Conservation (phyloP, 2,797 vertebrate genomes). For the Hirundo rustica region DNA sequence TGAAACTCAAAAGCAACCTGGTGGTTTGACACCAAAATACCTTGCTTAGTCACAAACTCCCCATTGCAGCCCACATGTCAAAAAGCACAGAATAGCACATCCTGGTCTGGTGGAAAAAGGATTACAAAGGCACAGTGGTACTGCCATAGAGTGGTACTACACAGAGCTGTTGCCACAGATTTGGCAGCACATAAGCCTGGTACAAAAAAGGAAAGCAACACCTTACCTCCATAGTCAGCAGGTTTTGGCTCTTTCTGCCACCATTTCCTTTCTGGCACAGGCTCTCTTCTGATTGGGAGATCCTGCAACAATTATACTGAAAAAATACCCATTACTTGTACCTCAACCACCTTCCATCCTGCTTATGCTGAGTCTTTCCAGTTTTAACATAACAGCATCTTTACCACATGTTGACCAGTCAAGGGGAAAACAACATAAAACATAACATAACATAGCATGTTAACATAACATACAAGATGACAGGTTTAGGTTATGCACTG, state of each 20-base stretch:
- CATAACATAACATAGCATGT: too few species aligned
- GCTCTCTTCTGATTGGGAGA: background rate
- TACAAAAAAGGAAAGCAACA: background rate
- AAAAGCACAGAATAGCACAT: background rate
- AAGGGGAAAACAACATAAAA: background rate
- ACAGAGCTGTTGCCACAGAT: fast-evolving
- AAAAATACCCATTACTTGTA: background rate
- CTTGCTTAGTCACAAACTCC: background rate
- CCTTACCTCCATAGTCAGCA: background rate
- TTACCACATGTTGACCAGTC: background rate
- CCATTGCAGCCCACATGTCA: background rate
- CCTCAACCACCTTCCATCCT: background rate
- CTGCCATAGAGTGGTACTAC: background rate
- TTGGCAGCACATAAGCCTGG: fast-evolving
- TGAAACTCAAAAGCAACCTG: background rate
- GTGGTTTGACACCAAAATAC: background rate
- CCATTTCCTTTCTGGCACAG: background rate
- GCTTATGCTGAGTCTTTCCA: background rate
- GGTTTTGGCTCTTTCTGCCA: background rate
- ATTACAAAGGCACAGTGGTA: background rate
- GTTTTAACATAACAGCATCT: background rate
- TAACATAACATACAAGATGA: background rate
- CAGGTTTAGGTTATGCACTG: background rate
- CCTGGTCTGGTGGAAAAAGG: background rate
- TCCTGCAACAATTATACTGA: background rate